These are phyloP conservation scores for Apomyelois bistriatella DNA, from an alignment of 2,888 invertebrate species.

Conservation along the genomic window DNA sequence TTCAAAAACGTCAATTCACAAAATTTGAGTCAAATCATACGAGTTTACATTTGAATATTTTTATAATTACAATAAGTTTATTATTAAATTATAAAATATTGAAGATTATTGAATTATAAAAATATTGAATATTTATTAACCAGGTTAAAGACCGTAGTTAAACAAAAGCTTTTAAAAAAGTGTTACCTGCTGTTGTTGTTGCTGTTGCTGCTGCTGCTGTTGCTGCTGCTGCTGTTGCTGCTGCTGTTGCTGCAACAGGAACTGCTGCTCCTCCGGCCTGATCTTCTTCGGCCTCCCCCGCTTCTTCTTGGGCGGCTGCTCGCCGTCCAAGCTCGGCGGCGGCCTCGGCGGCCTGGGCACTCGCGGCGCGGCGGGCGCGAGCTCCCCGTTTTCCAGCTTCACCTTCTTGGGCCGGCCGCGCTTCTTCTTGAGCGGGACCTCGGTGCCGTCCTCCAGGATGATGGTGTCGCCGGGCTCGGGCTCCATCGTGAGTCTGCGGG, in stretches of 20 bases:
- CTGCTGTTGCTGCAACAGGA: conserved; percentile 66
- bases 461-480: conserved; percentile 77
- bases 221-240: conserved; percentile 62
- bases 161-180: too few relatives aligned
- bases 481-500: conserved; percentile 73
- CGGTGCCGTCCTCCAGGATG: conserved; percentile 81
- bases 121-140: too few relatives aligned
- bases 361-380: conserved; percentile 78
- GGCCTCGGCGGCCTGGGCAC: conserved; percentile 60
- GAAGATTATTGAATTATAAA: too few relatives aligned
- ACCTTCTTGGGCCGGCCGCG: conserved; percentile 94
- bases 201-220: conserved; percentile 39
- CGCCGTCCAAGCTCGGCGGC: conserved; percentile 45
- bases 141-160: not conserved
- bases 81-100: too few relatives aligned
- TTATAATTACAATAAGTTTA: too few relatives aligned
- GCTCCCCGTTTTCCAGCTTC: conserved; percentile 83
- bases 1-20: too few relatives aligned
- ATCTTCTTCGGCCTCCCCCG: conserved; percentile 93
- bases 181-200: not conserved
- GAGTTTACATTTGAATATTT: too few relatives aligned
- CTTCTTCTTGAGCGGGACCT: conserved; percentile 90
- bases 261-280: conserved; percentile 82
- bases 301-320: conserved; percentile 89
- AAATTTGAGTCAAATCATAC: too few relatives aligned